These are phyloP conservation scores for Lacerta bilineata DNA, from an alignment of 2,797 vertebrate genomes.

Conservation along the genomic window DNA sequence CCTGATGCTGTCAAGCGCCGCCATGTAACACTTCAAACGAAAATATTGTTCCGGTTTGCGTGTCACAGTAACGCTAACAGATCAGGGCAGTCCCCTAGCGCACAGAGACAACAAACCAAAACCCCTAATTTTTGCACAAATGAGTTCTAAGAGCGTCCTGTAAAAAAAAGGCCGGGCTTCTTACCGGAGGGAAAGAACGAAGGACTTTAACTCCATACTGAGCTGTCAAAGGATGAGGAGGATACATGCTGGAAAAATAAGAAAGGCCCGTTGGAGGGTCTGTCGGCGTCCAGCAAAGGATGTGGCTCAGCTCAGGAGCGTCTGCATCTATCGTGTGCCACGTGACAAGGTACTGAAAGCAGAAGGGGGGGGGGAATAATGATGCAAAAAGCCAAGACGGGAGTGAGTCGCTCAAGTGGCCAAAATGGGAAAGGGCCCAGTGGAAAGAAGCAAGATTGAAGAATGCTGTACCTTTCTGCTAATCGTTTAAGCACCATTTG, in stretches of 20 bases:
- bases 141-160: neutral
- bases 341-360: conserved; percentile 93
- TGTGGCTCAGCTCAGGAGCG: conserved; percentile 95
- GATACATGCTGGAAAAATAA: conserved; percentile 98
- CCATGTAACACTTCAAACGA: too few relatives aligned
- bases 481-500: too few relatives aligned
- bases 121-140: neutral
- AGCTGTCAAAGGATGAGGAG: conserved; percentile 95
- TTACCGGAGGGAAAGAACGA: conserved; percentile 94
- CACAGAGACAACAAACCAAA: neutral
- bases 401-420: neutral
- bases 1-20: conserved; percentile 19
- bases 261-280: conserved; percentile 96
- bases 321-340: conserved; percentile 98
- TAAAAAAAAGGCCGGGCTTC: conserved; percentile 47
- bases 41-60: too few relatives aligned
- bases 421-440: neutral
- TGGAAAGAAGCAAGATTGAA: neutral
- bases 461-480: neutral
- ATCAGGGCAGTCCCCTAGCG: too few relatives aligned
- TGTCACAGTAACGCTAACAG: too few relatives aligned
- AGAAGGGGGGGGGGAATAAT: neutral
- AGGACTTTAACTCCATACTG: conserved; percentile 98
- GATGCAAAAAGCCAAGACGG: neutral
- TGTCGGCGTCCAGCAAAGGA: conserved; percentile 94